These are phyloP conservation scores for Henricia sp. DNA, from an alignment of 53 echinoderm and acorn worm genomes.

Conservation along the genomic window DNA sequence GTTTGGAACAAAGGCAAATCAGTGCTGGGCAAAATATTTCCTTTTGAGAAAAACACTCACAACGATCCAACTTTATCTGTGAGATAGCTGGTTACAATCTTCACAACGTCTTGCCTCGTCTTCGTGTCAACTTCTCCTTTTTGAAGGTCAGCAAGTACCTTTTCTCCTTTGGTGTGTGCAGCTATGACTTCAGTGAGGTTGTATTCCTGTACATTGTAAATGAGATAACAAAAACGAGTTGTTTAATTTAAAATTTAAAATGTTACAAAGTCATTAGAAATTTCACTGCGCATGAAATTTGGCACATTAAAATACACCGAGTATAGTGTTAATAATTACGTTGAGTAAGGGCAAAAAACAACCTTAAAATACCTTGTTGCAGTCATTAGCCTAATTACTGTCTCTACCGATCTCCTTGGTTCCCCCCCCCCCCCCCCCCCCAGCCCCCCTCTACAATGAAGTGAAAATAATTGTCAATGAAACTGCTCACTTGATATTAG, in stretches of 20 bases:
- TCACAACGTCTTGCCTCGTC: slow-evolving; percentile 6
- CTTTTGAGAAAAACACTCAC: background rate
- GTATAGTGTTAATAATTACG: background rate
- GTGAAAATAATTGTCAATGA: background rate
- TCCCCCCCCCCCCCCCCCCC: too few species aligned
- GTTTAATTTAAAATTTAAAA: background rate
- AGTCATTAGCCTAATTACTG: background rate
- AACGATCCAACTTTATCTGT: slow-evolving; percentile 12
- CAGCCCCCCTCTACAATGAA: too few species aligned
- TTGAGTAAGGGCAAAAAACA: background rate
- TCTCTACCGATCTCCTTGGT: too few species aligned
- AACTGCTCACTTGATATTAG: too few species aligned
- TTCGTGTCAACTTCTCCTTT: background rate
- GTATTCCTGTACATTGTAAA: too few species aligned
- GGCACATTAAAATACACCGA: background rate
- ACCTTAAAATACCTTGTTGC: background rate
- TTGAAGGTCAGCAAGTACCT: slow-evolving; percentile 6
- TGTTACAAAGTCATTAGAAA: background rate
- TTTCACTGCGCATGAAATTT: background rate
- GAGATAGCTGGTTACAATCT: slow-evolving; percentile 13
- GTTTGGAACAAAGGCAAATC: too few species aligned
- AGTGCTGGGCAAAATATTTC: too few species aligned
- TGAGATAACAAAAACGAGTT: too few species aligned
- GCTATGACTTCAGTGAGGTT: slow-evolving; percentile 3
- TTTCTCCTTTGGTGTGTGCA: background rate